Evolutionary conservation across 2,797 vertebrate species (phyloP).

Genomic region (Oreortyx pictus): DNA sequence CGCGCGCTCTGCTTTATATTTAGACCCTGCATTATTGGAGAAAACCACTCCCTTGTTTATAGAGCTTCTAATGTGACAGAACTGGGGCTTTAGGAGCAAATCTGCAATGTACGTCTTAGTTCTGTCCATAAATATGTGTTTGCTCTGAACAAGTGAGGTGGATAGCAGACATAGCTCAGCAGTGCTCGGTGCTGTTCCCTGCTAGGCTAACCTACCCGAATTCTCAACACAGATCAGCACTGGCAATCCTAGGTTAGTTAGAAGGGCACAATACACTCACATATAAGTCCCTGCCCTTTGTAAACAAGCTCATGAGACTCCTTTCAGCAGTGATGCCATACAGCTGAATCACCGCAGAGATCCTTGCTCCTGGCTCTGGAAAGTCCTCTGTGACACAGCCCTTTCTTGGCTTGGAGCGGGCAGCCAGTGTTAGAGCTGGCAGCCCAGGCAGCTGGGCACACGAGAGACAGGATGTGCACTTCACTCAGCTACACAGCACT

Average conservation of each 20-base stretch:
- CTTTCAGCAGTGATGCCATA: neutral
- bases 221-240: neutral
- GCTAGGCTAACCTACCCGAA: neutral
- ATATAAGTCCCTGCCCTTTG: neutral
- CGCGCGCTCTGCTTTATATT: neutral
- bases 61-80: neutral
- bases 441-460: neutral
- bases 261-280: neutral
- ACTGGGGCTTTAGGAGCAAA: neutral
- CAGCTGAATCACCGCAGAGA: neutral
- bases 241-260: neutral
- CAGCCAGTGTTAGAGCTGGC: neutral
- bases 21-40: constrained; percentile 1
- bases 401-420: neutral
- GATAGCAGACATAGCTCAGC: neutral
- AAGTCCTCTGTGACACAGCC: neutral
- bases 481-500: neutral
- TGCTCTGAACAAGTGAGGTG: neutral
- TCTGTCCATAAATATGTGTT: neutral
- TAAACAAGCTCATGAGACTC: neutral
- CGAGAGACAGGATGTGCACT: constrained; percentile 17
- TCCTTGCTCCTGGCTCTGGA: neutral
- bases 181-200: neutral
- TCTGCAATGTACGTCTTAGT: neutral
- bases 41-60: neutral